These are phyloP conservation scores for Lagodon rhomboides DNA, from an alignment of 2,797 vertebrate species.

Conservation along the genomic window DNA sequence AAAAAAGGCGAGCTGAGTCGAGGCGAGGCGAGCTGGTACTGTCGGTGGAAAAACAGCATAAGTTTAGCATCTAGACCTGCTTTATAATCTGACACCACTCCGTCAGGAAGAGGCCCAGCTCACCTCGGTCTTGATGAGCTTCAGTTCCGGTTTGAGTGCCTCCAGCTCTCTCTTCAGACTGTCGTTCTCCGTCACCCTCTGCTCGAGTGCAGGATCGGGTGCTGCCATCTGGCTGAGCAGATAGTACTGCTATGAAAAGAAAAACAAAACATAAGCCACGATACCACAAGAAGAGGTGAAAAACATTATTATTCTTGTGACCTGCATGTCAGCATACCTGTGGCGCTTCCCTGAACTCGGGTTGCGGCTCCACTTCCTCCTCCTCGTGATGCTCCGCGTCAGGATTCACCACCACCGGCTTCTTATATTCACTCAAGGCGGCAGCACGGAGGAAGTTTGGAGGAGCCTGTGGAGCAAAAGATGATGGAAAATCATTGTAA, in stretches of 20 bases:
- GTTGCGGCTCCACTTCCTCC: slow-evolving; percentile 73
- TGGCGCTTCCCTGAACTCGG: slow-evolving; percentile 58
- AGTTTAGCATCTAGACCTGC: no score
- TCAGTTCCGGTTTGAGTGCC: slow-evolving; percentile 77
- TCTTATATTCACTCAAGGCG: slow-evolving; percentile 93
- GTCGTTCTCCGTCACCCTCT: slow-evolving; percentile 50
- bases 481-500: background rate
- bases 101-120: background rate
- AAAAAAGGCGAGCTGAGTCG: no score
- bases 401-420: slow-evolving; percentile 92
- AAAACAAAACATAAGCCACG: background rate
- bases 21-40: no score
- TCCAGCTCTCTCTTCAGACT: slow-evolving; percentile 74
- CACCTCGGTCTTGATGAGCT: slow-evolving; percentile 79
- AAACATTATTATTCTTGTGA: background rate
- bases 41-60: no score
- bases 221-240: slow-evolving; percentile 67
- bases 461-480: slow-evolving; percentile 84
- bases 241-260: slow-evolving; percentile 60
- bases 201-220: slow-evolving; percentile 50
- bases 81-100: background rate
- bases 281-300: background rate
- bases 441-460: slow-evolving; percentile 97
- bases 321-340: slow-evolving; percentile 43
- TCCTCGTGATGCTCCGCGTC: slow-evolving; percentile 67